phyloP scores from a whole-genome alignment of 2,888 invertebrate species.

The Drosophila limbata region DNA sequence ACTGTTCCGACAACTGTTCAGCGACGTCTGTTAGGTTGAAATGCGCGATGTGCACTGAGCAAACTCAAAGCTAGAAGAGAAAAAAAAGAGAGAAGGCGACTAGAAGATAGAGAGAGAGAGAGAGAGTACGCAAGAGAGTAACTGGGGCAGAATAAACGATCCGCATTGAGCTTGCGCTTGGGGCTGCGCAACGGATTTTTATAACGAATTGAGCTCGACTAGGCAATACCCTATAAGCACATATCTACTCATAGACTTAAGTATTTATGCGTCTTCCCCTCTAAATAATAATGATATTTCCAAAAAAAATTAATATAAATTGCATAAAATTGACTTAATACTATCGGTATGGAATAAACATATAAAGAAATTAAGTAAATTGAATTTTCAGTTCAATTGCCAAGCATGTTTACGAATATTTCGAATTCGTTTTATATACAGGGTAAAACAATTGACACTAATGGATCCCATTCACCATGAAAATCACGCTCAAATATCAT shows the following conservation, averaged over 20 bases:
- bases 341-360: no score
- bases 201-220: background rate
- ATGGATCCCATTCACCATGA: conserved; percentile 4
- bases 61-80: background rate
- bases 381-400: no score
- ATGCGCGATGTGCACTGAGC: conserved; percentile 40
- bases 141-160: conserved; percentile 9
- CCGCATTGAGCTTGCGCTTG: conserved; percentile 22
- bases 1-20: background rate
- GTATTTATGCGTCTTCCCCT: background rate
- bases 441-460: background rate
- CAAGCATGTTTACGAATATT: no score
- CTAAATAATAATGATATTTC: background rate
- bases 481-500: conserved; percentile 17
- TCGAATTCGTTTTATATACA: no score
- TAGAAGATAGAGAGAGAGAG: background rate
- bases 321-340: no score
- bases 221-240: conserved; percentile 1
- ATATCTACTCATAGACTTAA: background rate
- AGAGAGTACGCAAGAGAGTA: conserved; percentile 10
- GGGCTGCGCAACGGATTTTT: conserved; percentile 21
- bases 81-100: background rate
- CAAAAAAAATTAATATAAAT: background rate
- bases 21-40: conserved; percentile 33
- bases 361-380: no score